These are phyloP conservation scores for Uloborus plumipes DNA, from an alignment of 2,888 invertebrate genomes.

Conservation along the genomic window DNA sequence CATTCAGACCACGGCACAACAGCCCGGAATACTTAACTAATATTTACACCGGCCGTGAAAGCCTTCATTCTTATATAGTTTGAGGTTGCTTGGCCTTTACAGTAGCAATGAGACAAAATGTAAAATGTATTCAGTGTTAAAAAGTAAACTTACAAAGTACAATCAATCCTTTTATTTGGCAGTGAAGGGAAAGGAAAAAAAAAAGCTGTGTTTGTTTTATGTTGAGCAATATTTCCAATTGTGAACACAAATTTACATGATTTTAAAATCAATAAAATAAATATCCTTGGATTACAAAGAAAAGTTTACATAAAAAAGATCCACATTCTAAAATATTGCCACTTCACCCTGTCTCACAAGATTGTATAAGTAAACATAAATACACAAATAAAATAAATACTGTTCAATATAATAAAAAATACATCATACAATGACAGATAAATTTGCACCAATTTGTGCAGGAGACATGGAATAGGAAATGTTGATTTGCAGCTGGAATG, in stretches of 20 bases:
- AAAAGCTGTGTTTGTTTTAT: slow-evolving; percentile 29
- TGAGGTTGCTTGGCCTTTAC: not conserved
- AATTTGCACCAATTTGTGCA: slow-evolving; percentile 21
- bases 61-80: too few species aligned
- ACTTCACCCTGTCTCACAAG: slow-evolving; percentile 36
- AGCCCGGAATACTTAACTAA: not conserved
- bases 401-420: not conserved
- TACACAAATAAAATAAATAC: slow-evolving; percentile 20
- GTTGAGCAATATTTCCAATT: slow-evolving; percentile 43
- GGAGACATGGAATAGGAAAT: slow-evolving; percentile 25
- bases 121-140: not conserved
- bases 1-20: not conserved
- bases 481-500: slow-evolving; percentile 53
- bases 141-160: slow-evolving; percentile 14
- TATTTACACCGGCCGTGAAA: too few species aligned
- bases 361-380: slow-evolving; percentile 41
- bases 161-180: slow-evolving; percentile 61
- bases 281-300: slow-evolving; percentile 26
- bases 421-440: slow-evolving; percentile 27
- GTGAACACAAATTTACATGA: slow-evolving; percentile 1
- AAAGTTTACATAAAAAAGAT: slow-evolving; percentile 1
- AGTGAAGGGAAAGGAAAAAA: slow-evolving; percentile 43
- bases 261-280: slow-evolving; percentile 32
- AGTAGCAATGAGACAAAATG: not conserved
- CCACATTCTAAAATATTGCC: slow-evolving; percentile 54